Conservation (phyloP, 2,888 invertebrate genomes). For the Lathronympha strigana region DNA sequence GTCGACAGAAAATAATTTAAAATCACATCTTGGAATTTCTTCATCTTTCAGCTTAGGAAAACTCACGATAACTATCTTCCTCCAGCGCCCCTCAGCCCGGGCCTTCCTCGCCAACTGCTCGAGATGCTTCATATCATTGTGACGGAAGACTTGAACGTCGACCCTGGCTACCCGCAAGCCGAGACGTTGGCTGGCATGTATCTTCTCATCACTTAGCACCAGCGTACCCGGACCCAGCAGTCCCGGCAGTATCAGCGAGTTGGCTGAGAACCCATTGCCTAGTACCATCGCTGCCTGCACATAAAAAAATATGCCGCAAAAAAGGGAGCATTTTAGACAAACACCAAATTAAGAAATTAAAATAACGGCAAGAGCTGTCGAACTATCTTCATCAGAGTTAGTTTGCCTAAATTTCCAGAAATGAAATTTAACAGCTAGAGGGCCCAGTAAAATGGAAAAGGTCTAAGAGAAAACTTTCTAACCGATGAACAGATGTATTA, state of each 20-base stretch:
- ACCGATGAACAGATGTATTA: no score
- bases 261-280: conserved; percentile 99
- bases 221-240: conserved; percentile 90
- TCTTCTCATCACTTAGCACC: conserved; percentile 97
- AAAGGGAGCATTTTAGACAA: no score
- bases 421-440: no score
- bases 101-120: conserved; percentile 91
- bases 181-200: conserved; percentile 95
- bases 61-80: conserved; percentile 88
- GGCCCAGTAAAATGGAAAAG: no score
- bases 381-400: no score
- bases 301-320: no score
- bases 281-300: conserved; percentile 93
- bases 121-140: conserved; percentile 93
- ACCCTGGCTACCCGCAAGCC: conserved; percentile 94
- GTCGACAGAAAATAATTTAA: no score
- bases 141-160: conserved; percentile 93
- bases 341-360: no score
- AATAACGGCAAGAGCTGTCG: no score
- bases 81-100: conserved; percentile 92
- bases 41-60: neutral
- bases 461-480: no score
- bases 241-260: conserved; percentile 95
- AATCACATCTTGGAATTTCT: no score
- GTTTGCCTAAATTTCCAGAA: no score